Evolutionary conservation across 2,888 invertebrate species (phyloP), one percentile per base, ranked within the genome.

Genomic region (Phragmatobia fuliginosa): DNA sequence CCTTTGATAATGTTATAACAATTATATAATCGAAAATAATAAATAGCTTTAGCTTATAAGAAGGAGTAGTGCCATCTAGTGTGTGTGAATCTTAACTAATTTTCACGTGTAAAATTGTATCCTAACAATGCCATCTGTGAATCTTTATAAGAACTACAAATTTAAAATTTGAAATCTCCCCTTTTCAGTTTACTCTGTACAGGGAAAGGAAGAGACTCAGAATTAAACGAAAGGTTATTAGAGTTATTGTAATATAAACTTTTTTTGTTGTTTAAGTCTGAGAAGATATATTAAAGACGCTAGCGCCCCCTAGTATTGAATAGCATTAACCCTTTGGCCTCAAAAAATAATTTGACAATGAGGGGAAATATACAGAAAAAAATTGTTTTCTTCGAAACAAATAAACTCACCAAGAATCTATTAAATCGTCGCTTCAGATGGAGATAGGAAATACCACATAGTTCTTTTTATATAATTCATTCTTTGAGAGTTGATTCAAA

Each of bases 221-320:
- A 28, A 56, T 16, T 14, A 14, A 28, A 28, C 16, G 28, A 11
- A 56, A 14, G 1, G 2, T 16, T 28, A 28, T 56, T 28, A 7
- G 5, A 56, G 16, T 16, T 28, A 16, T 8, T 28, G 56, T 28
- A 56, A 16, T 16, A 2, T 11, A 6, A 56, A 11, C 16, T 56
- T 16, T 16, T 16, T 4, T 56, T 0, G 16, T 25, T 6, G 5
- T 28, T 2, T 56, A 28, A 28, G 28, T 28, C 6, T 6, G 1
- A 7, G 5, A 14, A 28, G 1, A 28, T 28, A 14, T 28, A 31
- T 62, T 45, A 2, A n/a, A 8, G 21, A 11, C 11, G 31, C 45
- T 68, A 64, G 66, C 74, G 81, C 68, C 80, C 72, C 38, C 80
- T 80, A 52, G 72, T 82, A 64, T 80, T 76, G 81, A 70, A 83